A percentile compares a stretch with the other conserved stretches of the same genome.
Conservation (phyloP, 2,797 vertebrate genomes). For the Thaleichthys pacificus region DNA sequence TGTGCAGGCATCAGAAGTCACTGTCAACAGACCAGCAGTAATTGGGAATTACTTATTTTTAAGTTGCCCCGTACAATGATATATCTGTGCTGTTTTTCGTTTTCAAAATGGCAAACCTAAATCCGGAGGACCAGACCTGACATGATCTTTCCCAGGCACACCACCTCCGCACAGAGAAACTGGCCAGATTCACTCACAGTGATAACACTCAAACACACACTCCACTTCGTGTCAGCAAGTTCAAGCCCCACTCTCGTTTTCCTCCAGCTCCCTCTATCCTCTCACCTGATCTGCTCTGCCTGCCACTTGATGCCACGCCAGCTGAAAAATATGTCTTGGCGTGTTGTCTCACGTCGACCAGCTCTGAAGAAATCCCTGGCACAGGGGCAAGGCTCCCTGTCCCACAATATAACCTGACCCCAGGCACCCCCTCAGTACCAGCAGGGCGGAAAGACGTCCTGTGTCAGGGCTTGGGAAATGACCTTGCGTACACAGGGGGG, state of each 20-base stretch:
- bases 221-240: not conserved
- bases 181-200: no score
- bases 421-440: not conserved
- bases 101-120: no score
- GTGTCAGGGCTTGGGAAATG: slow-evolving; percentile 4
- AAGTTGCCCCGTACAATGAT: no score
- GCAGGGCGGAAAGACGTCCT: not conserved
- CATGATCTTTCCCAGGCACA: no score
- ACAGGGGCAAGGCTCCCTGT: not conserved
- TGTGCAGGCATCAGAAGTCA: no score
- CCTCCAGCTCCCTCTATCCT: not conserved
- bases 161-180: no score
- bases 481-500: not conserved
- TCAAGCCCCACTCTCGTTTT: not conserved
- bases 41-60: no score
- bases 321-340: not conserved
- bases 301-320: no score
- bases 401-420: not conserved
- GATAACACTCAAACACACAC: not conserved
- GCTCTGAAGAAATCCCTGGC: not conserved
- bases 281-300: not conserved
- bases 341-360: not conserved
- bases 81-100: no score
- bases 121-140: no score
- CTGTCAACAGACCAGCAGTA: no score